phyloP scores from a whole-genome alignment of 2,113 vertebrate species.

The Tauraco erythrolophus region DNA sequence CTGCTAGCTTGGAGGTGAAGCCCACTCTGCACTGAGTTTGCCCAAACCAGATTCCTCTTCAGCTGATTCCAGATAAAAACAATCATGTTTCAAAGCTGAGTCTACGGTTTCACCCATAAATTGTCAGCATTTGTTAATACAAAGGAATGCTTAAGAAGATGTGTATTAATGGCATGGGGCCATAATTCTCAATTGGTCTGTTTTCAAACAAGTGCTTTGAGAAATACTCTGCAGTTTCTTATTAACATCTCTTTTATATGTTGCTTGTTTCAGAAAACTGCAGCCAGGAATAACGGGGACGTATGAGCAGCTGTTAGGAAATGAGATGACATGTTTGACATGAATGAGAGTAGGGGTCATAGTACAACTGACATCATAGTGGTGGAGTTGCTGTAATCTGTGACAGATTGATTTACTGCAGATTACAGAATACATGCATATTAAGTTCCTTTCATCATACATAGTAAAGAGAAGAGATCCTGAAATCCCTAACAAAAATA shows the following conservation, averaged over 20 bases:
- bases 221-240: neutral
- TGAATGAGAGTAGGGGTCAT: neutral
- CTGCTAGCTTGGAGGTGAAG: neutral
- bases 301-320: neutral
- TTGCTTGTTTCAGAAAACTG: neutral
- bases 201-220: neutral
- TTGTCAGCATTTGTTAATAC: neutral
- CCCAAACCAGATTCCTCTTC: neutral
- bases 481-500: neutral
- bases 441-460: neutral
- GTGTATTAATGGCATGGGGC: neutral
- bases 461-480: neutral
- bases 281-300: neutral
- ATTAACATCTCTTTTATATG: neutral
- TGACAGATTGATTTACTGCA: neutral
- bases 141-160: neutral
- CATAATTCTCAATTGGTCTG: neutral
- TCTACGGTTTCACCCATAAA: neutral
- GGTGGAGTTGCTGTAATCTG: neutral
- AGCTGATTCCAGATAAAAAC: neutral
- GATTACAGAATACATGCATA: neutral
- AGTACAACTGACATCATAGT: neutral
- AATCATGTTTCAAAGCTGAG: neutral
- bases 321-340: neutral
- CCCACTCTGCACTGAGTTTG: neutral